Percentiles rank a stretch among this genome's conserved stretches.
Evolutionary conservation across 2,113 vertebrate species (phyloP).

Genomic region (Gadus macrocephalus): DNA sequence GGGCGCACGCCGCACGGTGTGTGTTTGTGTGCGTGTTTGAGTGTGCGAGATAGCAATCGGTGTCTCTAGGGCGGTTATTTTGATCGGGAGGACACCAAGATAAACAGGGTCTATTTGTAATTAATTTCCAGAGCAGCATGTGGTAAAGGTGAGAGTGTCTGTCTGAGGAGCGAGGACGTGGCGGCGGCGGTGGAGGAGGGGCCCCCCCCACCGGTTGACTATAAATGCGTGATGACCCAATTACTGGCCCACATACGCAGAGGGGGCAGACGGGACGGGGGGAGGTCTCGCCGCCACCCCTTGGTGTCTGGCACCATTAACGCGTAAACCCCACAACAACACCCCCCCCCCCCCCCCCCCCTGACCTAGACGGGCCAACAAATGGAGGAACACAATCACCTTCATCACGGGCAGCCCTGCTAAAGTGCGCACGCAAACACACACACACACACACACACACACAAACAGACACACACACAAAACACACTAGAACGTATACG

Average conservation of each 20-base stretch:
- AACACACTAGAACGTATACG: too few relatives aligned
- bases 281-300: conserved; percentile 31
- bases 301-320: conserved; percentile 25
- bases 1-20: too few relatives aligned
- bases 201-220: conserved; percentile 50
- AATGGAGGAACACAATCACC: too few relatives aligned
- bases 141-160: background rate
- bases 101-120: conserved; percentile 19
- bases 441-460: background rate
- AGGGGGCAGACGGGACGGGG: conserved; percentile 52
- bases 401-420: too few relatives aligned
- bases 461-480: too few relatives aligned
- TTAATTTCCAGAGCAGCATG: conserved; percentile 35
- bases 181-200: conserved; percentile 30
- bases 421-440: background rate
- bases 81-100: conserved; percentile 41
- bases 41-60: background rate
- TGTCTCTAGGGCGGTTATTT: conserved; percentile 49
- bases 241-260: conserved; percentile 60
- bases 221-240: conserved; percentile 69
- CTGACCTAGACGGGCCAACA: too few relatives aligned
- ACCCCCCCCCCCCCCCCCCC: background rate
- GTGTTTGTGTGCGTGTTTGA: too few relatives aligned
- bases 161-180: conserved; percentile 16
- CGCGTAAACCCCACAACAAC: conserved; percentile 18